Evolutionary conservation across 2,113 vertebrate species (phyloP).

Genomic region (Alaudala cheleensis): DNA sequence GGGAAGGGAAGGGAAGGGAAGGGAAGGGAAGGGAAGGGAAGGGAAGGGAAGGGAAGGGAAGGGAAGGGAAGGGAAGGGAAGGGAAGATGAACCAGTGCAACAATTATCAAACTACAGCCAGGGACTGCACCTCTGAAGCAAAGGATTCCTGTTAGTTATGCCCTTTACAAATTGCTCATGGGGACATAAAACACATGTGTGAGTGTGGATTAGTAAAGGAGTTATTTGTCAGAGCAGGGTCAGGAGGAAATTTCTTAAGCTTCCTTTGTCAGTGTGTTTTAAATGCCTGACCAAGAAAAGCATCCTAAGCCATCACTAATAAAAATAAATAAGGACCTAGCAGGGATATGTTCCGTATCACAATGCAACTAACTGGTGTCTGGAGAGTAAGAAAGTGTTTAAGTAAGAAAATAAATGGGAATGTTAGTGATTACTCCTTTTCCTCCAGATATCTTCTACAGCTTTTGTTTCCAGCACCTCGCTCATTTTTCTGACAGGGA

Average conservation of each 20-base stretch:
- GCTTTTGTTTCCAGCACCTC: neutral
- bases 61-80: neutral
- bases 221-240: rapidly evolving
- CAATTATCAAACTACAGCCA: neutral
- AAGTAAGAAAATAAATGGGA: neutral
- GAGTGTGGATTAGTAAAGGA: neutral
- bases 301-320: neutral
- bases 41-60: neutral
- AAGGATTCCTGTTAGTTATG: neutral
- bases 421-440: neutral
- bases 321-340: neutral
- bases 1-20: neutral
- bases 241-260: neutral
- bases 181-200: neutral
- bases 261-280: neutral
- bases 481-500: neutral
- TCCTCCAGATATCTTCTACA: neutral
- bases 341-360: neutral
- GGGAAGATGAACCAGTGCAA: neutral
- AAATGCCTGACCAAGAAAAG: neutral
- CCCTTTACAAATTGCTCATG: neutral
- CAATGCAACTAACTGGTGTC: neutral
- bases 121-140: neutral
- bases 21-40: neutral
- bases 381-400: neutral